phyloP scores from a whole-genome alignment of 2,113 vertebrate species.

The Hippocampus comes region DNA sequence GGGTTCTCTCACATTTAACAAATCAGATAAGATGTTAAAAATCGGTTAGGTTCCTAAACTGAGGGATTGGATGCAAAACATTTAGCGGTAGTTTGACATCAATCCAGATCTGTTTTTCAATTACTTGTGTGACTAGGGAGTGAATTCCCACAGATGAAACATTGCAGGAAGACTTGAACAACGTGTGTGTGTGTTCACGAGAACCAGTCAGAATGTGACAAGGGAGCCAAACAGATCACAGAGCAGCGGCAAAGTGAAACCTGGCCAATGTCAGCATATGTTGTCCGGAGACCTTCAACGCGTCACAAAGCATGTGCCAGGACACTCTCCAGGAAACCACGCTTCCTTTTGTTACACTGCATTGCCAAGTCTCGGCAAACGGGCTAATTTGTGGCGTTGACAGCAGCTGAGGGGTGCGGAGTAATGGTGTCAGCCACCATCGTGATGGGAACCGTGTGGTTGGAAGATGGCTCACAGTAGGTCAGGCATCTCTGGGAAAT shows the following conservation, averaged over 20 bases:
- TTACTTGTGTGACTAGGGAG: not conserved
- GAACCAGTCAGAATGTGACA: constrained; percentile 26
- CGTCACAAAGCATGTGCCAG: constrained; percentile 47
- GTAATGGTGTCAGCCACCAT: constrained; percentile 62
- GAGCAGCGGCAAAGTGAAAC: constrained; percentile 40
- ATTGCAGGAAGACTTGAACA: not conserved
- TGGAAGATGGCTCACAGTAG: constrained; percentile 54
- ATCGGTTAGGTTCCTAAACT: not conserved
- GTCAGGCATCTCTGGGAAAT: constrained; percentile 67
- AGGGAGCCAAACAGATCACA: constrained; percentile 43
- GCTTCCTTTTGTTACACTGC: constrained; percentile 54
- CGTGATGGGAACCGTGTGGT: constrained; percentile 56
- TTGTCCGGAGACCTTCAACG: constrained; percentile 36
- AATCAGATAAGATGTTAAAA: not conserved
- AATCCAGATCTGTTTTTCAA: not conserved
- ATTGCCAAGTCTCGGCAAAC: constrained; percentile 68
- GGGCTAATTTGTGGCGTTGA: constrained; percentile 68
- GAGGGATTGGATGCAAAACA: not conserved
- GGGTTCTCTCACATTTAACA: not conserved
- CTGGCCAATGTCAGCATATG: constrained; percentile 47
- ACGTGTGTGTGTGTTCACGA: not conserved
- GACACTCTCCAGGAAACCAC: constrained; percentile 42
- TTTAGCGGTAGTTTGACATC: not conserved
- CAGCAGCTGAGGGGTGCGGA: constrained; percentile 59
- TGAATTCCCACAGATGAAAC: not conserved